A percentile compares a stretch with the other conserved stretches of the same genome.
These are phyloP conservation scores for Cephus rjabovi DNA, from an alignment of 2,888 invertebrate species.

Conservation along the genomic window DNA sequence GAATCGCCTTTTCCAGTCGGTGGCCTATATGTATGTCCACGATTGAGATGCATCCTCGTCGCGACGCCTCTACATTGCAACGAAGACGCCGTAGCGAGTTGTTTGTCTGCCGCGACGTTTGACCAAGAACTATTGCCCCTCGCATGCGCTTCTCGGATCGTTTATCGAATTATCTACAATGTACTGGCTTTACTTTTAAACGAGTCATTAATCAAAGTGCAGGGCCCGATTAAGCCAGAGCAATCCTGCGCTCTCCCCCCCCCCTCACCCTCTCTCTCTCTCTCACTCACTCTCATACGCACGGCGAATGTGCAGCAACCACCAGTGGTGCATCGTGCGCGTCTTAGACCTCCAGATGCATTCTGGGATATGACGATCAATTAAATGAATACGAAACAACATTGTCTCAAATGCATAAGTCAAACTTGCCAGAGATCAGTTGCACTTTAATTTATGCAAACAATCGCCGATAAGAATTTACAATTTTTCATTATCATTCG, in stretches of 20 bases:
- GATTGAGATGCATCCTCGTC: neutral
- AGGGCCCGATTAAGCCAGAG: conserved; percentile 26
- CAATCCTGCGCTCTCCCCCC: neutral
- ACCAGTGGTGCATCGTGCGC: neutral
- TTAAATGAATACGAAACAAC: neutral
- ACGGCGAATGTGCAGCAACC: neutral
- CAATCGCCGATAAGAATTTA: neutral
- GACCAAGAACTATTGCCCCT: conserved; percentile 52
- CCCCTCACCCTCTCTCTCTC: neutral
- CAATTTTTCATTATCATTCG: neutral
- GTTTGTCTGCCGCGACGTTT: conserved; percentile 34
- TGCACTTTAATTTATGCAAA: neutral
- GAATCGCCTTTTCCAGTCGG: neutral
- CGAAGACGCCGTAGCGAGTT: conserved; percentile 19
- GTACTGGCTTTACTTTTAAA: conserved; percentile 40
- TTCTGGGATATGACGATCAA: neutral
- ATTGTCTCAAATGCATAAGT: neutral
- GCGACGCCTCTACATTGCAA: neutral
- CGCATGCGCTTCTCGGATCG: conserved; percentile 37
- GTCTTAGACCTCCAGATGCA: neutral
- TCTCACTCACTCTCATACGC: neutral
- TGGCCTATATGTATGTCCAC: neutral
- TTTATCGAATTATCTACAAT: conserved; percentile 49
- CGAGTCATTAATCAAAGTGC: conserved; percentile 36
- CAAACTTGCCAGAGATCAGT: neutral